A percentile compares a stretch with the other conserved stretches of the same genome.
These are phyloP conservation scores for Gambusia holbrooki DNA, from an alignment of 2,113 vertebrate species.

Conservation along the genomic window DNA sequence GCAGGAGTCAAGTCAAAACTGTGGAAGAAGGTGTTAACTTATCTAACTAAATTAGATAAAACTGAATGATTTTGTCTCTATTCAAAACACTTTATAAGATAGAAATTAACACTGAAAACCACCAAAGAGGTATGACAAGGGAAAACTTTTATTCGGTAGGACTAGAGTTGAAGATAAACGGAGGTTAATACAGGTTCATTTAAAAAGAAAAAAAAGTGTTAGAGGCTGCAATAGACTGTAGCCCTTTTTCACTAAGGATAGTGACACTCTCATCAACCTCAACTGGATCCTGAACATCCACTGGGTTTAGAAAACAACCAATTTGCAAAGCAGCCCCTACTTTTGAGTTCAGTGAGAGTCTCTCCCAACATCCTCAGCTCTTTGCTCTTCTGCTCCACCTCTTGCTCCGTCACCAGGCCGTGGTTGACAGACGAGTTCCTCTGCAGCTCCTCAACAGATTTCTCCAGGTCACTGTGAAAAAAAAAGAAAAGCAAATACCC, in stretches of 20 bases:
- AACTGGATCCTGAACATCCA: no score
- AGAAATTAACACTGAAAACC: not conserved
- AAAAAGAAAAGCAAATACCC: conserved; percentile 1
- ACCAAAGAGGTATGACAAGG: not conserved
- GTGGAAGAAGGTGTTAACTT: no score
- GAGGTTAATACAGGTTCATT: no score
- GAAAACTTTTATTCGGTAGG: not conserved
- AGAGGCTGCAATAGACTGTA: no score
- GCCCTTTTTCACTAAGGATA: no score
- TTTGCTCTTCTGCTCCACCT: conserved; percentile 93
- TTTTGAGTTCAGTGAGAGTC: conserved; percentile 91
- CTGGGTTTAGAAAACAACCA: not conserved
- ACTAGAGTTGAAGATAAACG: not conserved
- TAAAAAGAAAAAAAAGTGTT: no score
- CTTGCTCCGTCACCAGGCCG: conserved; percentile 87
- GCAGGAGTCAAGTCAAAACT: no score
- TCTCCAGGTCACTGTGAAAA: conserved; percentile 89
- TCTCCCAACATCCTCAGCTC: conserved; percentile 93
- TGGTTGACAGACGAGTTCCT: conserved; percentile 88
- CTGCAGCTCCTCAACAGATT: conserved; percentile 93
- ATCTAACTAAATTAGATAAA: not conserved
- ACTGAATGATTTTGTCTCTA: not conserved
- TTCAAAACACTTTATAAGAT: not conserved
- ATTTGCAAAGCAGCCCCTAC: conserved; percentile 71
- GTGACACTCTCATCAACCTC: no score